A percentile compares a stretch with the other conserved stretches of the same genome.
Evolutionary conservation across 2,888 invertebrate species (phyloP).

Genomic region (Graphium colonna): DNA sequence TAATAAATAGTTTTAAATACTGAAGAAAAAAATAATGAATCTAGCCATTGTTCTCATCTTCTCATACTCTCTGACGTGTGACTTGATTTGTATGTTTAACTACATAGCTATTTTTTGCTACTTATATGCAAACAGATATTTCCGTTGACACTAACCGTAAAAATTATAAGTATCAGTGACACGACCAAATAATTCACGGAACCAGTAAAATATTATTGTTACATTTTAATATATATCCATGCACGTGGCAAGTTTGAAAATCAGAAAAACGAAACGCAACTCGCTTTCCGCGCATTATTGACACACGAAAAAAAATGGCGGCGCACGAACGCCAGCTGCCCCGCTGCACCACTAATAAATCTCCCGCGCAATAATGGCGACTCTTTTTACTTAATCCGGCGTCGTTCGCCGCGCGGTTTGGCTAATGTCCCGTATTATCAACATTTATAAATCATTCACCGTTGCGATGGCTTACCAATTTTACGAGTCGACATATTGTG

Average conservation of each 20-base stretch:
- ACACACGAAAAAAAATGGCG: slow-evolving; percentile 40
- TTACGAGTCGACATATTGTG: slow-evolving; percentile 34
- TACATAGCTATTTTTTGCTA: too few species aligned
- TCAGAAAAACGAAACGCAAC: slow-evolving; percentile 33
- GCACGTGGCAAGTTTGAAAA: slow-evolving; percentile 43
- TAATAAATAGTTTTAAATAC: too few species aligned
- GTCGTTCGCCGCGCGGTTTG: slow-evolving; percentile 59
- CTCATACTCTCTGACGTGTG: too few species aligned
- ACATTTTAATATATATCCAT: slow-evolving; percentile 26
- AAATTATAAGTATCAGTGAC: too few species aligned
- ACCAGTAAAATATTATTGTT: neutral
- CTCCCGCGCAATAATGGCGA: slow-evolving; percentile 49
- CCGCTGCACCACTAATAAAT: slow-evolving; percentile 47
- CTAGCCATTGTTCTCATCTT: too few species aligned
- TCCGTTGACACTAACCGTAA: too few species aligned
- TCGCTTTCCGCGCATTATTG: slow-evolving; percentile 39
- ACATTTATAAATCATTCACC: slow-evolving; percentile 69
- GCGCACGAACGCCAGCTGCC: slow-evolving; percentile 35
- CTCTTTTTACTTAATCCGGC: slow-evolving; percentile 61
- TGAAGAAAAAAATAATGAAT: too few species aligned
- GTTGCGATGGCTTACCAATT: slow-evolving; percentile 46
- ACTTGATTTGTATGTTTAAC: too few species aligned
- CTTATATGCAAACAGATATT: too few species aligned
- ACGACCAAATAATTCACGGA: too few species aligned
- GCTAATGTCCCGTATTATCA: slow-evolving; percentile 61